Evolutionary conservation across 2,797 vertebrate species (phyloP).

Genomic region (Avahi laniger): DNA sequence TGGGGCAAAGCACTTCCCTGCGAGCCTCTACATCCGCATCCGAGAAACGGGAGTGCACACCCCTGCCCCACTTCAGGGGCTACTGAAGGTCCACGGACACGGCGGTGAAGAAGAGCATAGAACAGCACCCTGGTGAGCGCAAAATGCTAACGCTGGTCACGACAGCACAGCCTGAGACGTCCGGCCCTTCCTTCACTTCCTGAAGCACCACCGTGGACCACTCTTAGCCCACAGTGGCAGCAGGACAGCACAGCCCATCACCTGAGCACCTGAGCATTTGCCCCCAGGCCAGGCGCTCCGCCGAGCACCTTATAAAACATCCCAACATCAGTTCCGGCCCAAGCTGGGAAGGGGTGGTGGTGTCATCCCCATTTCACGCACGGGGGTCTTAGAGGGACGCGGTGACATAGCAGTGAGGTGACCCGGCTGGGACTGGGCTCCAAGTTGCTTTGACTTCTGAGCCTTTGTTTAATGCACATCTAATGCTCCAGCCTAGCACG

Average conservation of each 20-base stretch:
- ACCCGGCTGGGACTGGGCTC: too few relatives aligned
- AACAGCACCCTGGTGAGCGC: rapidly evolving
- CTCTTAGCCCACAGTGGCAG: background rate
- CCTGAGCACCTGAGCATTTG: background rate
- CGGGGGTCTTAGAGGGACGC: rapidly evolving
- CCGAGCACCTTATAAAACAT: rapidly evolving
- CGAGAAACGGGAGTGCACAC: background rate
- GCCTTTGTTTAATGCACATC: background rate
- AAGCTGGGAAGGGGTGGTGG: background rate
- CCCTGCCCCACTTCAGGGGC: background rate
- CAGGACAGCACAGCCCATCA: background rate
- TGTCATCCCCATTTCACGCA: background rate
- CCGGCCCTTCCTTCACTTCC: background rate
- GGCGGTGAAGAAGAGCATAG: rapidly evolving
- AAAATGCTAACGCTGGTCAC: rapidly evolving
- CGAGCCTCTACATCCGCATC: background rate
- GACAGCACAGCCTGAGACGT: rapidly evolving
- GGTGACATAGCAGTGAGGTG: background rate
- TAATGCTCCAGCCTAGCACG: rapidly evolving
- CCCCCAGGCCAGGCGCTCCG: background rate
- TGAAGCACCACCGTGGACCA: rapidly evolving
- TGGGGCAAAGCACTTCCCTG: background rate
- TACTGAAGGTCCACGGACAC: rapidly evolving
- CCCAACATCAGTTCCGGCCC: rapidly evolving
- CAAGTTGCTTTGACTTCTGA: background rate